phyloP scores from a whole-genome alignment of 1,140 invertebrate genomes.

The Paralvinella palmiformis region DNA sequence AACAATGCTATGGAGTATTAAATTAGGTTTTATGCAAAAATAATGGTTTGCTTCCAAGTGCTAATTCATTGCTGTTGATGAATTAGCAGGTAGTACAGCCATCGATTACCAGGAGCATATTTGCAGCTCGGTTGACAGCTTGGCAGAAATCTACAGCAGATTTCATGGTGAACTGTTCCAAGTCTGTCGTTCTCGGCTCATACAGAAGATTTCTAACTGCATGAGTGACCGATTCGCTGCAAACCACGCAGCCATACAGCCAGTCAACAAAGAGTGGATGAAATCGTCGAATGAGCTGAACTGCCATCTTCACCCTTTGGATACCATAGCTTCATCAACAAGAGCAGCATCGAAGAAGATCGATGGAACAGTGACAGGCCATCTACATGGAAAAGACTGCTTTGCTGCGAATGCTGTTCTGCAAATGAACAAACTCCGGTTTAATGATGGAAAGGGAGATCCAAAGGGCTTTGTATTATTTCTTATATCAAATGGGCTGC shows the following conservation, averaged over 20 bases:
- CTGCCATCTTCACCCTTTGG: background rate
- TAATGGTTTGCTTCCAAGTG: background rate
- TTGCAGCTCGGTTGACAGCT: background rate
- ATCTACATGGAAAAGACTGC: background rate
- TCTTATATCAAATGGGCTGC: background rate
- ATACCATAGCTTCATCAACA: background rate
- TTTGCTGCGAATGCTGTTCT: background rate
- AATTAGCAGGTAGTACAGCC: background rate
- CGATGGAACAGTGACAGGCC: background rate
- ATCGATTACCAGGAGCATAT: background rate
- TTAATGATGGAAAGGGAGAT: constrained; percentile 8
- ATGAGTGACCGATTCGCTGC: background rate
- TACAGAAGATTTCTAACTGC: background rate
- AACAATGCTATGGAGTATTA: too few species aligned
- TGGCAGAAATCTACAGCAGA: background rate
- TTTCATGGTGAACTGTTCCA: background rate
- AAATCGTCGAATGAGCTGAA: background rate
- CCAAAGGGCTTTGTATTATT: constrained; percentile 6
- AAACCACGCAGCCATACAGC: background rate
- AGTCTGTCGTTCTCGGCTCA: background rate
- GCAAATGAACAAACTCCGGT: constrained; percentile 2
- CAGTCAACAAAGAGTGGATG: background rate
- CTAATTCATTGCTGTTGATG: background rate
- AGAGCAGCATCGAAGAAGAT: background rate
- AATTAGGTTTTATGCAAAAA: too few species aligned